phyloP scores from a whole-genome alignment of 2,888 invertebrate species.

The Philaethria dido region DNA sequence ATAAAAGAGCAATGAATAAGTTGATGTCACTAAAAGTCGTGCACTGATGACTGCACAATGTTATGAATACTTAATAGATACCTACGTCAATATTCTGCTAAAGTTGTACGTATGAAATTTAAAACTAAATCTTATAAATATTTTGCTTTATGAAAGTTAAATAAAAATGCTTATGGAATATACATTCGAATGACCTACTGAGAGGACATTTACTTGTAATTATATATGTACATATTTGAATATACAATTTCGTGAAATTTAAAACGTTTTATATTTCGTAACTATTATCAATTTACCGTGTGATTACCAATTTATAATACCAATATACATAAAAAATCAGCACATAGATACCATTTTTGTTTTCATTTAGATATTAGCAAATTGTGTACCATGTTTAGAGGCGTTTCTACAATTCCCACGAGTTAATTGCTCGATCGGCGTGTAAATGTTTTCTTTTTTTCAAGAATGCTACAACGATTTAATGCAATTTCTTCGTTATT shows the following conservation, averaged over 20 bases:
- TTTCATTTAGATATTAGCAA: background rate
- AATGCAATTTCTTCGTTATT: constrained; percentile 72
- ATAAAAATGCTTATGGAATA: constrained; percentile 23
- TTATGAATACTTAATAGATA: constrained; percentile 9
- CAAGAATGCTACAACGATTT: constrained; percentile 54
- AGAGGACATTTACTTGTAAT: constrained; percentile 26
- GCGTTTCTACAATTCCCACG: constrained; percentile 19
- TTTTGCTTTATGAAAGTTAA: background rate
- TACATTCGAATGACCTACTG: constrained; percentile 18
- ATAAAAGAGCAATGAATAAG: background rate
- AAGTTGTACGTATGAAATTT: background rate
- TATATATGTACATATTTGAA: constrained; percentile 18
- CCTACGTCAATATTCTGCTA: background rate
- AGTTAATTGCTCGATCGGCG: constrained; percentile 16
- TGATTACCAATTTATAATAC: constrained; percentile 3
- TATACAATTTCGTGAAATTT: constrained; percentile 22
- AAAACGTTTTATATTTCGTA: constrained; percentile 23
- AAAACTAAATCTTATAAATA: background rate
- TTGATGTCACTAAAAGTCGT: background rate
- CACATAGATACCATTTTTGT: background rate
- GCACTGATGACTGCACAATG: background rate
- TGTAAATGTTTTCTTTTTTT: constrained; percentile 21
- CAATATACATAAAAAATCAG: background rate
- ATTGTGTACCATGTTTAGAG: background rate
- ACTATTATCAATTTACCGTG: constrained; percentile 8